Percentiles rank a stretch among this genome's conserved stretches.
These are phyloP conservation scores for Notolepis coatsorum DNA, from an alignment of 2,797 vertebrate genomes.

Conservation along the genomic window DNA sequence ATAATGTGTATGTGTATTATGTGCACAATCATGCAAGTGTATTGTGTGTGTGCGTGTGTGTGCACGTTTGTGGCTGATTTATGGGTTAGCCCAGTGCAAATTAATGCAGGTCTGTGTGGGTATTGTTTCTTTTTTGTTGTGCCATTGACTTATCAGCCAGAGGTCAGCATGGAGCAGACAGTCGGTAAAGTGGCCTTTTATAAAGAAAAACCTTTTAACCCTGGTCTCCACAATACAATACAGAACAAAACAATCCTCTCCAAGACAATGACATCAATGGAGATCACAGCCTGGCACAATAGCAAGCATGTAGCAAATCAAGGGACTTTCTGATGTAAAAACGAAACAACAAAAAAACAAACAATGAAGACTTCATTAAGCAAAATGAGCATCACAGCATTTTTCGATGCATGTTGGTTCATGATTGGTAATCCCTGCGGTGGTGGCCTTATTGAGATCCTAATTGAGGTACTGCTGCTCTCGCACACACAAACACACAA, in stretches of 20 bases:
- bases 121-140: conserved; percentile 53
- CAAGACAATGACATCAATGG: neutral
- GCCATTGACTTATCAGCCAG: conserved; percentile 32
- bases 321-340: conserved; percentile 20
- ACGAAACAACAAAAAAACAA: no score
- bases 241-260: conserved; percentile 19
- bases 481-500: conserved; percentile 33
- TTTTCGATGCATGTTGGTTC: conserved; percentile 55
- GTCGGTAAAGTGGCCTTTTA: neutral
- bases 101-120: conserved; percentile 56
- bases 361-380: conserved; percentile 61
- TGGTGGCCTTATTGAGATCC: conserved; percentile 60
- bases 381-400: conserved; percentile 51
- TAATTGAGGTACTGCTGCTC: conserved; percentile 50
- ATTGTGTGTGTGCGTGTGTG: no score
- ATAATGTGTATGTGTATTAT: no score
- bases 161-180: neutral
- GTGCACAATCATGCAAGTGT: no score
- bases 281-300: conserved; percentile 20
- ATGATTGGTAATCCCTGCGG: conserved; percentile 60
- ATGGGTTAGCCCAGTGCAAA: conserved; percentile 47
- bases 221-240: conserved; percentile 19
- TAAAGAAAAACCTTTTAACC: conserved; percentile 13
- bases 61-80: conserved; percentile 39
- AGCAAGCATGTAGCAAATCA: conserved; percentile 27